Conservation (phyloP, 2,797 vertebrate species). For the Tolypeutes matacus region DNA sequence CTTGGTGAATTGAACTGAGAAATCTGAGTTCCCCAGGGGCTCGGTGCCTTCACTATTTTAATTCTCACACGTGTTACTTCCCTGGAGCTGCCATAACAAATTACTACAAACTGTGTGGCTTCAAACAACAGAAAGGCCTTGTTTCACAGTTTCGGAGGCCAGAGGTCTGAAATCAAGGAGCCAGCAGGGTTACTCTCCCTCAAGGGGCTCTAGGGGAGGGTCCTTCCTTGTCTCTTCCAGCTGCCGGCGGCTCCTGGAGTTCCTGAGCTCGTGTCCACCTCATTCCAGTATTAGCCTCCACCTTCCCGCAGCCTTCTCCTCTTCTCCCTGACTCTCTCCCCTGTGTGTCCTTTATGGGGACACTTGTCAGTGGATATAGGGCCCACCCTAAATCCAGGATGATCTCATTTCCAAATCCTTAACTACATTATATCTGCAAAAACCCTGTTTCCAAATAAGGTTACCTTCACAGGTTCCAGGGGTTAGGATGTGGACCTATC, state of each 20-base stretch:
- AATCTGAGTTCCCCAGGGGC: background rate
- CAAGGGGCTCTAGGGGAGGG: background rate
- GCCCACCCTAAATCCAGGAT: background rate
- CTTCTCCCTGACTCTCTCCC: background rate
- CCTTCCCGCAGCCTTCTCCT: background rate
- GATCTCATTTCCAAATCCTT: background rate
- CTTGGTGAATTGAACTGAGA: background rate
- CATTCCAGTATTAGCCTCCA: fast-evolving
- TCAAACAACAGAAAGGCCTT: background rate
- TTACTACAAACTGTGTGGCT: background rate
- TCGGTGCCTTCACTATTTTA: background rate
- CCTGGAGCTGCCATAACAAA: background rate
- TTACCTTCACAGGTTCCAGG: background rate
- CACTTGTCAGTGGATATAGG: background rate
- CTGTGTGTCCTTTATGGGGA: background rate
- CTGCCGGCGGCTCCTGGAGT: background rate
- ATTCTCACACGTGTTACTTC: fast-evolving
- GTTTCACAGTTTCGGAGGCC: background rate
- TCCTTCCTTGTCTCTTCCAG: fast-evolving
- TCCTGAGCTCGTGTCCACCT: fast-evolving
- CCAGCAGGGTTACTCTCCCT: background rate
- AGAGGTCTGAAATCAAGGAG: background rate
- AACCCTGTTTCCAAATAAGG: background rate
- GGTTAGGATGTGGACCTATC: fast-evolving
- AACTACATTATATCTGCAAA: background rate